Evolutionary conservation across 1,140 invertebrate species (phyloP), one percentile per base, ranked within the genome.

Genomic region (Lineus longissimus): DNA sequence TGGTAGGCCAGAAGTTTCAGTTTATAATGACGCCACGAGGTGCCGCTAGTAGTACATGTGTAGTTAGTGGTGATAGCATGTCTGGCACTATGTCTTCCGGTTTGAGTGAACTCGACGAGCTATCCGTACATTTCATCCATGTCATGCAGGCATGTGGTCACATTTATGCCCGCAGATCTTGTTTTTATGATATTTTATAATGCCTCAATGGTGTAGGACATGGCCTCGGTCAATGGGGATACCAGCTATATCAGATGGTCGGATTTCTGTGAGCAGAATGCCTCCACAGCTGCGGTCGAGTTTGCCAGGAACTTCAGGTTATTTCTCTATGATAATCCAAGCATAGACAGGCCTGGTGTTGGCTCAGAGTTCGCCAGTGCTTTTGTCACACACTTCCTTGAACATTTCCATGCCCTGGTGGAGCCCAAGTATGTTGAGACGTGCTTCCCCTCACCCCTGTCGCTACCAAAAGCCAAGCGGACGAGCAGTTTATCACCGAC

Each of bases 261-360:
- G 31, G 91, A 94, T 74, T 93, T 95, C 80, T 94, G 92, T 82
- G 91, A 95, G 76, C 87, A 89, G 80, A 91, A 94, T 82, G 93
- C 92, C 45, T 87, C 87, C 76, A 85, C 86, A 51, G 88, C 91
- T 57, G 92, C 92, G 33, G 87, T 89, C 62, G 91, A 93, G 77
- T 94, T 95, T 82, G 91, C 91, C 67, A 90, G 90, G 78, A 88
- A 90, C 66, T 93, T 91, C 79, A 86, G 90, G 67, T 87, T 87
- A 56, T 94, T 90, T 75, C 86, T 92, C 64, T 88, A 87, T 69
- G 85, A 88, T 47, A 88, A 88, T 71, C 77, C 89, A 59, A 85
- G 86, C 25, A 87, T 90, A 59, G 84, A 63, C 36, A 36, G 40
- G 23, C 68, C 74, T 2, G 59, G 63, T 22, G 74, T 77, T 61